Conservation (phyloP, 2,113 vertebrate species). For the Oncorhynchus tshawytscha region DNA sequence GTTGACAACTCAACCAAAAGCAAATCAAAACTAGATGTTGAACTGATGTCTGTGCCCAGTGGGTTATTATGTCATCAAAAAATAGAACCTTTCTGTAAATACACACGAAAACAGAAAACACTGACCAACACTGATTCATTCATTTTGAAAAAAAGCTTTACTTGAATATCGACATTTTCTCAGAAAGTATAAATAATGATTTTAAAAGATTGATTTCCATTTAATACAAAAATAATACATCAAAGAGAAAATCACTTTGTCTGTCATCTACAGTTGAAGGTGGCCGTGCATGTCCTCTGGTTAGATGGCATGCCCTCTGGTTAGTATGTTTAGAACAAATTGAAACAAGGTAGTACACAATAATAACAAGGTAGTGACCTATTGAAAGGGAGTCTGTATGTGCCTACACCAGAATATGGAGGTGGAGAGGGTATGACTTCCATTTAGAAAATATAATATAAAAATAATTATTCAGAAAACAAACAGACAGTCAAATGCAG, state of each 20-base stretch:
- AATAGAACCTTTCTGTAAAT: neutral
- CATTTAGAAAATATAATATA: neutral
- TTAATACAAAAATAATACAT: conserved; percentile 89
- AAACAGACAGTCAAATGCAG: neutral
- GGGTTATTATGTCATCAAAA: neutral
- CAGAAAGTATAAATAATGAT: conserved; percentile 87
- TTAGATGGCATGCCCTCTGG: conserved; percentile 62
- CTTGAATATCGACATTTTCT: conserved; percentile 77
- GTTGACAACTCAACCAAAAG: no score
- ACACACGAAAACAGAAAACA: conserved; percentile 35
- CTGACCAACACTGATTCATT: conserved; percentile 19
- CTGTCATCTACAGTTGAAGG: conserved; percentile 51
- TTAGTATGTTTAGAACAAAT: conserved; percentile 63
- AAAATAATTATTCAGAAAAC: neutral
- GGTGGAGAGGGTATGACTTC: neutral
- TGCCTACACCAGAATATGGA: conserved; percentile 29
- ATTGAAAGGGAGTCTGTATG: conserved; percentile 61
- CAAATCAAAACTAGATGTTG: no score
- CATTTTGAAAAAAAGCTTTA: conserved; percentile 71
- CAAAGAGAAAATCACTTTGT: conserved; percentile 59
- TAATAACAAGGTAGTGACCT: conserved; percentile 69
- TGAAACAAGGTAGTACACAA: conserved; percentile 30
- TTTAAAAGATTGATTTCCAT: conserved; percentile 81
- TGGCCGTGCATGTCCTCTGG: conserved; percentile 58
- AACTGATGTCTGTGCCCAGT: no score